Base-by-base conservation (phyloP, 1,140 invertebrate species). In the Drosophila kohkoa region DNA sequence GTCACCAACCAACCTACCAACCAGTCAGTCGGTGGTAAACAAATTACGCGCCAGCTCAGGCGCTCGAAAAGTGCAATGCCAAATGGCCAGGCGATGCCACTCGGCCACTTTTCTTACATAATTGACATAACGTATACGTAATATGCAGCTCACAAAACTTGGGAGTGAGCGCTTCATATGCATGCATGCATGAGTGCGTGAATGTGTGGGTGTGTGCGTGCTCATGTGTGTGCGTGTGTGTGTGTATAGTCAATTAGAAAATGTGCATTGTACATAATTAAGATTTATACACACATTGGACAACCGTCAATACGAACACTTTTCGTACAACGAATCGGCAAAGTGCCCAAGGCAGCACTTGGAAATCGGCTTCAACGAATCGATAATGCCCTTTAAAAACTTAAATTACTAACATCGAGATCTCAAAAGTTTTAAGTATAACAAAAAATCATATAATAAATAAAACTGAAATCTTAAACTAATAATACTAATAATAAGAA, bases 241-340 rank as follows among this genome's bases (percentile, higher is more conserved):
- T 72, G 74, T 65, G 68, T 76, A 82, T 74, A 87, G 82, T 87
- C 82, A 87, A 87, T 87, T 87, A 87, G 82, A 87, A 87, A 87
- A 87, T 87, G 79, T 87, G 82, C 83, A 87, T 88, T 82, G 79
- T 80, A 88, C 82, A 87, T 87, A 87, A 87, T 87, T 87, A 87
- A 87, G 82, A 87, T 87, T 87, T 87, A 87, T 82, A 88, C 70
- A 77, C 72, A 82, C 75, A 52, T 57, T 66, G 67, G 48, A 85
- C 71, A 82, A 75, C 79, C 88, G 79, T 82, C 83, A 82, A 88
- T 87, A 77, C 79, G 69, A 64, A 79, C 78, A 69, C 65, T 64
- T 69, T 74, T 77, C 63, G 69, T 68, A 70, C 13, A 55, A 77
- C 49, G 59, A 70, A 65, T 64, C 52, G 60, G 55, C 55, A 69